These are phyloP conservation scores for Ceyx melanurus DNA, from an alignment of 2,113 vertebrate genomes.

Conservation along the genomic window DNA sequence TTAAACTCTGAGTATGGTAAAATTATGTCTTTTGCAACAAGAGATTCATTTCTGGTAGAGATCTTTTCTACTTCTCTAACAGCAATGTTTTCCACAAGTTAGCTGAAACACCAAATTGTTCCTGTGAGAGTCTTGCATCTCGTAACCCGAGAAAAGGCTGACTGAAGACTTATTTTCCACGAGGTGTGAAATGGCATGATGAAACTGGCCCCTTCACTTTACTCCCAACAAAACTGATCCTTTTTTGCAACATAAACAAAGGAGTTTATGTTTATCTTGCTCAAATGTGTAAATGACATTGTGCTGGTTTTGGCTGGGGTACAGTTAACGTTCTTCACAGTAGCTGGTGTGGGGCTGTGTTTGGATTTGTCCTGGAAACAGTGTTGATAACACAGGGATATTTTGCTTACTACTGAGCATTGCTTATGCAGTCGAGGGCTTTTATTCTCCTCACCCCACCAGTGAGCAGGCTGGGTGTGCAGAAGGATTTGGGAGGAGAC, in stretches of 20 bases:
- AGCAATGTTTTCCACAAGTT: neutral
- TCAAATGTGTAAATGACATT: neutral
- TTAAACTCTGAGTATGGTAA: neutral
- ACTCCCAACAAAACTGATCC: neutral
- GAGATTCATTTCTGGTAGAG: neutral
- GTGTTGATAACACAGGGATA: neutral
- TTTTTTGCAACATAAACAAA: neutral
- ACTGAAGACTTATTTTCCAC: neutral
- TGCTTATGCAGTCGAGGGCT: neutral
- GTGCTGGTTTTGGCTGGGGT: neutral
- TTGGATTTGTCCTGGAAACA: neutral
- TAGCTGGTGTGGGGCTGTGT: neutral
- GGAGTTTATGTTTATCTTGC: neutral
- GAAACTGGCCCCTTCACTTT: neutral
- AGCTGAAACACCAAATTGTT: rapidly evolving
- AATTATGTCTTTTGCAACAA: neutral
- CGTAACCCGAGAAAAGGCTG: neutral
- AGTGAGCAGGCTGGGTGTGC: neutral
- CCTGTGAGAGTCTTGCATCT: neutral
- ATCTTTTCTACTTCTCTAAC: rapidly evolving
- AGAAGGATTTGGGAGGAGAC: neutral
- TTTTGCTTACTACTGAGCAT: neutral
- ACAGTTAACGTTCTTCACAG: neutral
- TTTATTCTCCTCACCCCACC: neutral
- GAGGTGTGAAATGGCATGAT: neutral